Evolutionary conservation across 2,113 vertebrate species (phyloP).

Genomic region (Hippocampus abdominalis): DNA sequence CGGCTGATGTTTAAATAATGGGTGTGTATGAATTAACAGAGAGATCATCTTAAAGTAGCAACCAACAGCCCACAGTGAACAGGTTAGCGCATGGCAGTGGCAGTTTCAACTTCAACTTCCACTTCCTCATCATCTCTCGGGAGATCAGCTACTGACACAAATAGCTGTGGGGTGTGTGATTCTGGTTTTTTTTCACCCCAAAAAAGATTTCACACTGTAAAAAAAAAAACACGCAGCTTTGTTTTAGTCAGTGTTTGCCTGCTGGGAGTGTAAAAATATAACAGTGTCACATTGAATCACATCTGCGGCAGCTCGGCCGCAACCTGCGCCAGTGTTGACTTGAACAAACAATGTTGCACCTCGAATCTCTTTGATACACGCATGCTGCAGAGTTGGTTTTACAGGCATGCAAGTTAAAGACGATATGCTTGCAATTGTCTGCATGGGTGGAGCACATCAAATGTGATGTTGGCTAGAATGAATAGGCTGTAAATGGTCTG

Average conservation of each 20-base stretch:
- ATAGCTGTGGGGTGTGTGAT: neutral
- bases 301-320: slow-evolving; percentile 8
- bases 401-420: neutral
- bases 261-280: slow-evolving; percentile 25
- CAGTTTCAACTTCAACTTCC: neutral
- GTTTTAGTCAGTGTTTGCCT: neutral
- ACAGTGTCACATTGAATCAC: slow-evolving; percentile 10
- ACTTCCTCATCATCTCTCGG: neutral
- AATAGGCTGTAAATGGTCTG: neutral
- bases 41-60: slow-evolving; percentile 37
- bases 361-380: neutral
- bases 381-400: neutral
- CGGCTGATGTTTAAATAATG: neutral
- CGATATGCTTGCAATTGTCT: neutral
- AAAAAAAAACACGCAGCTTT: slow-evolving; percentile 10
- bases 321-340: neutral
- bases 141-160: neutral
- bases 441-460: neutral
- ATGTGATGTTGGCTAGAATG: neutral
- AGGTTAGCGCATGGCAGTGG: slow-evolving; percentile 26
- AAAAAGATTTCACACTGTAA: neutral
- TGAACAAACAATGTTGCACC: slow-evolving; percentile 1
- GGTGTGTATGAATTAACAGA: neutral
- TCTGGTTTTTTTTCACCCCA: slow-evolving; percentile 10
- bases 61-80: slow-evolving; percentile 22